Base-by-base conservation (phyloP, 2,888 invertebrate species). In the Oasisia sp. region DNA sequence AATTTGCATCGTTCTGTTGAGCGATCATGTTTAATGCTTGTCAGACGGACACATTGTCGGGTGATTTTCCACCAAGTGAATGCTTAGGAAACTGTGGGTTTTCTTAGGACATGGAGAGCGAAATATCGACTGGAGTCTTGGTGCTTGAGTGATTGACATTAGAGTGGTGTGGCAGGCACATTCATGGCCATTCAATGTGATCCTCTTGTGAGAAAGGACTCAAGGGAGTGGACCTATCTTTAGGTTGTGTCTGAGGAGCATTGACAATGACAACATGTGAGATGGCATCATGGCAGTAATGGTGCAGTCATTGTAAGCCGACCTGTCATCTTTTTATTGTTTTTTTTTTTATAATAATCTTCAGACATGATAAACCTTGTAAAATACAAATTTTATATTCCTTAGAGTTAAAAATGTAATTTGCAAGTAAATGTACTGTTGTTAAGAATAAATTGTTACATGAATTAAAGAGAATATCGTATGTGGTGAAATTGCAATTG, bases 1-100 rank as follows among this genome's bases (percentile, higher is more conserved):
- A 74, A 74, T 74, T 74, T 74, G 74, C 74, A 74, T 74, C 74
- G 74, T 74, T 74, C 74, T 74, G 74, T 74, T 74, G 74, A 27
- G 74, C 27, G 74, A n/a, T 74, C 74, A 74, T 74, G 74, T 74
- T 74, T 74, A 74, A 74, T 74, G 74, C 74, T 27, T 74, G 74
- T 74, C 74, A 7, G 74, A 27, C 74, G 74, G 7, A 19, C 3
- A n/a, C 74, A 19, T 74, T 74, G 74, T 74, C 3, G n/a, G 74
- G 74, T 74, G 74, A 74, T 74, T 74, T 74, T 74, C 74, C 74
- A 74, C 74, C 74, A 27, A 74, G 27, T 74, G 27, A 74, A 74
- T 74, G 74, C 74, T 74, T 74, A 74, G 74, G 74, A 74, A 74
- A 74, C 7, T 74, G n/a, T 74, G 74, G 74, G 74, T 74, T 74